phyloP scores from a whole-genome alignment of 92 coral and sea anemone genomes.

The Epizoanthus rinbou region DNA sequence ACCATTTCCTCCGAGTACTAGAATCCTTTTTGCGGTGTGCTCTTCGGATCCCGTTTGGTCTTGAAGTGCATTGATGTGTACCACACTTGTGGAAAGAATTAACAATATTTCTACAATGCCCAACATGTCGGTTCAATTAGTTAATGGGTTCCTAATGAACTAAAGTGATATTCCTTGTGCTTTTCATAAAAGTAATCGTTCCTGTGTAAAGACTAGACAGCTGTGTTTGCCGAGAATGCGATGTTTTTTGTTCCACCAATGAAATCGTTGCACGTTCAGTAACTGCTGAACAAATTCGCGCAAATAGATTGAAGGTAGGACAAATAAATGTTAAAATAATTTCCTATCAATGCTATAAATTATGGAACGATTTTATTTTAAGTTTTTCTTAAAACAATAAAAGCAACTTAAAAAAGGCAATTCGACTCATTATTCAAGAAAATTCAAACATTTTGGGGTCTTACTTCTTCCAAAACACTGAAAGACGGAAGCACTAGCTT shows the following conservation, averaged over 20 bases:
- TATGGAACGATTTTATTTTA: no score
- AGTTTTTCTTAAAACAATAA: no score
- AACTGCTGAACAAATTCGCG: constrained; percentile 1
- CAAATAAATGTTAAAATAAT: no score
- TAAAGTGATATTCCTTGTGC: background rate
- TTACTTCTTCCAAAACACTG: no score
- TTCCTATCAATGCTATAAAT: no score
- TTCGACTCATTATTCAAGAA: no score
- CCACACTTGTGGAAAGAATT: background rate
- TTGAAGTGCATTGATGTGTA: constrained; percentile 22
- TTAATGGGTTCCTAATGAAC: constrained; percentile 13
- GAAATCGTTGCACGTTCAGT: constrained; percentile 7
- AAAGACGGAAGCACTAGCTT: no score
- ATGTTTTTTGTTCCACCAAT: constrained; percentile 19
- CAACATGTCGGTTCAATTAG: constrained; percentile 1
- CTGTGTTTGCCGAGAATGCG: constrained; percentile 15
- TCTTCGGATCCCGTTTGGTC: background rate
- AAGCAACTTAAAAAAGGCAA: no score
- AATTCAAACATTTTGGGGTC: no score
- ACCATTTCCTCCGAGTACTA: constrained; percentile 97
- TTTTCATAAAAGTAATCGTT: background rate
- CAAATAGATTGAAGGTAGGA: no score
- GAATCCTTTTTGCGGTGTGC: constrained; percentile 51
- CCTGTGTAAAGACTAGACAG: constrained; percentile 39
- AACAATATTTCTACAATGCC: constrained; percentile 13